A percentile compares a stretch with the other conserved stretches of the same genome.
phyloP scores from a whole-genome alignment of 2,888 invertebrate species.

The Drosophila anceps region DNA sequence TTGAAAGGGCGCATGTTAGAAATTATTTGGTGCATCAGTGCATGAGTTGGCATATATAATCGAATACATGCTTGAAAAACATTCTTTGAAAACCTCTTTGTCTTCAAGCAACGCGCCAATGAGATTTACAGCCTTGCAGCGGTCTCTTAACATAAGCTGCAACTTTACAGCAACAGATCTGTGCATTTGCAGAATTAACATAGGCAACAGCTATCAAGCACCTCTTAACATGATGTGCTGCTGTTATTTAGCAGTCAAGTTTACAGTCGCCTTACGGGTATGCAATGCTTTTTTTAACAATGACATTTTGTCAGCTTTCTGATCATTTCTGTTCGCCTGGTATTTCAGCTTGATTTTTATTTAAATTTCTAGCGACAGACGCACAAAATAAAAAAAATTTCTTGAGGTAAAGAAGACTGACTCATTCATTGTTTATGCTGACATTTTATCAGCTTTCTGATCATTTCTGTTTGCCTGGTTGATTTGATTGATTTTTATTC shows the following conservation, averaged over 20 bases:
- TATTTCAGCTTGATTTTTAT: slow-evolving; percentile 1
- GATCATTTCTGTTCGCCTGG: not conserved
- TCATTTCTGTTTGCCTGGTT: not conserved
- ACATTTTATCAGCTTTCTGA: not conserved
- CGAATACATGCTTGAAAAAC: not conserved
- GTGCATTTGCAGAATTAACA: not conserved
- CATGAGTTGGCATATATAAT: not conserved
- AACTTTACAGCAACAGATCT: not conserved
- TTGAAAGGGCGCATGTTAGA: not conserved
- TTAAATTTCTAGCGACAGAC: not conserved
- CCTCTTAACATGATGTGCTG: not conserved
- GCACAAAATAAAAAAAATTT: not conserved
- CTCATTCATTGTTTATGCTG: too few relatives aligned
- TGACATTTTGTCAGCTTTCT: not conserved
- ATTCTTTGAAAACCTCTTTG: not conserved
- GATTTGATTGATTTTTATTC: not conserved
- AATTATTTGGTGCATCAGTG: not conserved
- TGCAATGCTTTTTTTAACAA: not conserved
- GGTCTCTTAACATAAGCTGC: not conserved
- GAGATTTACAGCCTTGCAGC: not conserved
- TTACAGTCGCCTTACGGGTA: not conserved
- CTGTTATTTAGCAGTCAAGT: not conserved
- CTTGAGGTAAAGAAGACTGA: too few relatives aligned
- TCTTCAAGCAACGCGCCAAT: not conserved
- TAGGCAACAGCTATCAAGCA: not conserved